phyloP scores from a whole-genome alignment of 2,888 invertebrate species.

The Hirtodrosophila alboralis region DNA sequence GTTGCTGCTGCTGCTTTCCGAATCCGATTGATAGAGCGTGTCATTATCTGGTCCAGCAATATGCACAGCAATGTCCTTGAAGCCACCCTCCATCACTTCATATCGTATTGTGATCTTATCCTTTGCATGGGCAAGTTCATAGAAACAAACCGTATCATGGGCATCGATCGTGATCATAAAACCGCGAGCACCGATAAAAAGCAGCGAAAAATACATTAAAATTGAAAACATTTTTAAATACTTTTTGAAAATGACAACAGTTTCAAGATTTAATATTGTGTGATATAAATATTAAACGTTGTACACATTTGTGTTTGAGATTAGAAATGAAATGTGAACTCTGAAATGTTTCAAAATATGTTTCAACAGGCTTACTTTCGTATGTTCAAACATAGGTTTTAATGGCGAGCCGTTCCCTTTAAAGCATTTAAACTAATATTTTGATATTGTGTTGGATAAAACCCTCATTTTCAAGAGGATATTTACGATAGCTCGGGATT shows the following conservation, averaged over 20 bases:
- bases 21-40: constrained; percentile 14
- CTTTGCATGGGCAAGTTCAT: constrained; percentile 41
- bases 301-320: constrained; percentile 1
- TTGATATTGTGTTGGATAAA: too few species aligned
- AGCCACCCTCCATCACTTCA: constrained; percentile 72
- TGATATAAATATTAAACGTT: too few species aligned
- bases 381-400: too few species aligned
- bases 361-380: too few species aligned
- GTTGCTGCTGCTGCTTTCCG: constrained; percentile 54
- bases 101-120: constrained; percentile 56
- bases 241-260: background rate
- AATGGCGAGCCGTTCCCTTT: too few species aligned
- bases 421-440: too few species aligned
- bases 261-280: constrained; percentile 1
- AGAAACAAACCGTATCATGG: constrained; percentile 62
- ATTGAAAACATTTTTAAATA: constrained; percentile 36
- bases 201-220: background rate
- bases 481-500: too few species aligned
- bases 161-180: constrained; percentile 63
- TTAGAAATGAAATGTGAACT: background rate
- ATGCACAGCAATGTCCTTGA: constrained; percentile 53
- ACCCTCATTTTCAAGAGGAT: too few species aligned
- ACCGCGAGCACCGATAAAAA: background rate
- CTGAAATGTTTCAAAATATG: too few species aligned
- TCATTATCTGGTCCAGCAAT: constrained; percentile 45